phyloP scores from a whole-genome alignment of 2,888 invertebrate genomes.

The Dolichomitus sp. region DNA sequence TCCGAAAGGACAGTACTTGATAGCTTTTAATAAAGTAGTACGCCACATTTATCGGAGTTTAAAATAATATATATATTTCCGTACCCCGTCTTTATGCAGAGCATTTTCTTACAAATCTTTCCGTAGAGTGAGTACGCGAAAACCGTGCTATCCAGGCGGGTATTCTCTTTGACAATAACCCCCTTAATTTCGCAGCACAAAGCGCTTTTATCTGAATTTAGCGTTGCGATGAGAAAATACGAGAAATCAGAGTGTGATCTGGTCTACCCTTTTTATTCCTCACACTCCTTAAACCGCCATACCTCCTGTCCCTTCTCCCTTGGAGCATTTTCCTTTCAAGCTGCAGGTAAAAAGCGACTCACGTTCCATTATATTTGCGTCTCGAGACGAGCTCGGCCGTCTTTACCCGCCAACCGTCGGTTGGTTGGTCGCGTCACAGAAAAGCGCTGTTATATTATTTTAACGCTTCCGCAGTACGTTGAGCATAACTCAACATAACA shows the following conservation, averaged over 20 bases:
- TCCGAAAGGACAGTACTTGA: background rate
- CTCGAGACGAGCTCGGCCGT: slow-evolving; percentile 60
- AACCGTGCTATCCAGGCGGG: slow-evolving; percentile 34
- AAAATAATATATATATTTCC: background rate
- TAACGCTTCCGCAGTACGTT: slow-evolving; percentile 44
- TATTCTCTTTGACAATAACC: slow-evolving; percentile 67
- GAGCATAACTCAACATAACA: slow-evolving; percentile 19
- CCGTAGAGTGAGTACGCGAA: slow-evolving; percentile 10
- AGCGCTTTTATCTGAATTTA: slow-evolving; percentile 62
- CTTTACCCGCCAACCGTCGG: slow-evolving; percentile 45
- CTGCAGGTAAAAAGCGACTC: slow-evolving; percentile 65
- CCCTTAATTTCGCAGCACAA: slow-evolving; percentile 58
- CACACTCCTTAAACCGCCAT: slow-evolving; percentile 45
- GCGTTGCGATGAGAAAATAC: slow-evolving; percentile 60
- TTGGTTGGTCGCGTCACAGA: slow-evolving; percentile 59
- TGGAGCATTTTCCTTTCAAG: slow-evolving; percentile 55
- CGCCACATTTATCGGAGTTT: background rate
- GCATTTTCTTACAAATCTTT: slow-evolving; percentile 4
- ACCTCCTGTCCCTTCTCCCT: slow-evolving; percentile 24
- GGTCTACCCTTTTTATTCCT: slow-evolving; percentile 50
- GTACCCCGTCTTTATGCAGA: background rate
- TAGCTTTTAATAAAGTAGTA: no score
- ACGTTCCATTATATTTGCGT: slow-evolving; percentile 73
- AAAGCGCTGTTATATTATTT: slow-evolving; percentile 40
- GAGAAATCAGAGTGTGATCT: slow-evolving; percentile 61